Evolutionary conservation across 2,888 invertebrate genomes (phyloP).

Genomic region (Heteromurus nitidus): DNA sequence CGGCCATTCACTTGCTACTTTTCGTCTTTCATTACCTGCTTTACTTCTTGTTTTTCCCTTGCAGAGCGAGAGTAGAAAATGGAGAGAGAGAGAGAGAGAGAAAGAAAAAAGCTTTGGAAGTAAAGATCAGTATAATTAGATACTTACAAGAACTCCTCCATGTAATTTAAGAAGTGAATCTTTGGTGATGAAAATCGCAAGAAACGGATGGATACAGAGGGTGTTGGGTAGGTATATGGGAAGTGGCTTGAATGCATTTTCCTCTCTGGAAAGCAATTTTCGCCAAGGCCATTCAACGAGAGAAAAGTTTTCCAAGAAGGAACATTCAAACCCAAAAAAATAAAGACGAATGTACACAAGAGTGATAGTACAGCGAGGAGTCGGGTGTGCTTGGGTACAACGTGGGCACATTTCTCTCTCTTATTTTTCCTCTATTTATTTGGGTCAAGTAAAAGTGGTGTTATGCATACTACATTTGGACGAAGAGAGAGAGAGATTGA

Average conservation of each 20-base stretch:
- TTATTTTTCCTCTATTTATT: slow-evolving; percentile 17
- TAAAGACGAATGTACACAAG: too few relatives aligned
- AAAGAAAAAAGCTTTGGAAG: slow-evolving; percentile 21
- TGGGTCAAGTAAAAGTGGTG: slow-evolving; percentile 37
- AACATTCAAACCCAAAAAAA: too few relatives aligned
- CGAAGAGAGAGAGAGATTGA: too few relatives aligned
- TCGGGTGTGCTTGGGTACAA: too few relatives aligned
- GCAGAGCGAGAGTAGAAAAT: too few relatives aligned
- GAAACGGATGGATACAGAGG: slow-evolving; percentile 3
- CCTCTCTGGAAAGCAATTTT: slow-evolving; percentile 44
- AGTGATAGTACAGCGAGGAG: too few relatives aligned
- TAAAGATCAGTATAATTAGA: slow-evolving; percentile 27
- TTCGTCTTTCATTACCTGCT: slow-evolving; percentile 14
- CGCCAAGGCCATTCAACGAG: slow-evolving; percentile 45
- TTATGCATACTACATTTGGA: slow-evolving; percentile 42
- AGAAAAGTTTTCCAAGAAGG: too few relatives aligned
- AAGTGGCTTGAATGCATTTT: too few relatives aligned
- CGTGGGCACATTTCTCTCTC: too few relatives aligned
- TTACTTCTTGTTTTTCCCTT: background rate
- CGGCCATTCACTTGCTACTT: slow-evolving; percentile 1
- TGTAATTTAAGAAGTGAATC: slow-evolving; percentile 37
- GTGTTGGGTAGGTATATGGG: too few relatives aligned
- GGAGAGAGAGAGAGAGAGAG: too few relatives aligned
- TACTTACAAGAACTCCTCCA: slow-evolving; percentile 6
- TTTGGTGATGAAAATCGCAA: slow-evolving; percentile 49